Evolutionary conservation across 1,140 invertebrate genomes (phyloP).

Genomic region (Cotesia chilonis): DNA sequence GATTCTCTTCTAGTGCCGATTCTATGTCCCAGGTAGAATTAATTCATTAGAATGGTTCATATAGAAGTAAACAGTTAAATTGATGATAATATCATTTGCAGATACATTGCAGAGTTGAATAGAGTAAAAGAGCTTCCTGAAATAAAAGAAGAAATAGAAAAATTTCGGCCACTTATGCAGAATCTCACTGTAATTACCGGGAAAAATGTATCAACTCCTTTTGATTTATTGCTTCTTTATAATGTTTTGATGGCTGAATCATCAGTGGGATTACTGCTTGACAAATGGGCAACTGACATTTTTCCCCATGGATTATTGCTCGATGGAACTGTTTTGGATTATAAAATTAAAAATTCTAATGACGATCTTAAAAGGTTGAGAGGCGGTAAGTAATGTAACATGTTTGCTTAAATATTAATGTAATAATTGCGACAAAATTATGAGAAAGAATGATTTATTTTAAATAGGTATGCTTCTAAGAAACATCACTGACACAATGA

Average conservation of each 20-base stretch:
- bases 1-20: constrained; percentile 43
- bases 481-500: constrained; percentile 65
- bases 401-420: not conserved
- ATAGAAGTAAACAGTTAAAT: not conserved
- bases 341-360: not conserved
- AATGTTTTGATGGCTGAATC: not conserved
- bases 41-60: too few relatives aligned
- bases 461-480: constrained; percentile 62
- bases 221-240: constrained; percentile 6
- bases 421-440: not conserved
- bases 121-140: not conserved
- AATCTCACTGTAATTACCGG: constrained; percentile 1
- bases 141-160: not conserved
- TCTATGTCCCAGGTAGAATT: constrained; percentile 34
- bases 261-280: constrained; percentile 18
- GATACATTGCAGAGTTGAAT: constrained; percentile 9
- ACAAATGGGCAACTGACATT: constrained; percentile 15
- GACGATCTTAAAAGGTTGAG: constrained; percentile 8
- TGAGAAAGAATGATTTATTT: not conserved
- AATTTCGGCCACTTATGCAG: not conserved
- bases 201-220: not conserved
- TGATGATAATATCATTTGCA: constrained; percentile 35
- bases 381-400: not conserved
- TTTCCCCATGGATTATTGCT: constrained; percentile 14
- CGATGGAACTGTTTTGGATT: constrained; percentile 9